Percentiles rank a stretch among this genome's conserved stretches.
These are phyloP conservation scores for Carcharodon carcharias DNA, from an alignment of 2,797 vertebrate species.

Conservation along the genomic window DNA sequence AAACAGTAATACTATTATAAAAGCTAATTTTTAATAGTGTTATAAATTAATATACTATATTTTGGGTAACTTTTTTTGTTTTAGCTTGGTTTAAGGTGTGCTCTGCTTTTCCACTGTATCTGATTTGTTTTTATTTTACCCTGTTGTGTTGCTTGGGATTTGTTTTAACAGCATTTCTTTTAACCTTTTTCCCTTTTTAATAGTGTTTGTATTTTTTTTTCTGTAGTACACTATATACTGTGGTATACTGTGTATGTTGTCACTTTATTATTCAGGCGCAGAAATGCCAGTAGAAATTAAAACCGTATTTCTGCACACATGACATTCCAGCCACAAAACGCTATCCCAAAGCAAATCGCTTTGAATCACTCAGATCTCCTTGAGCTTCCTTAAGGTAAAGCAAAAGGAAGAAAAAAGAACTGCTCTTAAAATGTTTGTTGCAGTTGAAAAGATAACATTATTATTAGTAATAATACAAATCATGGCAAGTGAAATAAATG, in stretches of 20 bases:
- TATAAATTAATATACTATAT: background rate
- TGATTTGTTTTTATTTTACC: background rate
- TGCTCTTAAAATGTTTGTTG: background rate
- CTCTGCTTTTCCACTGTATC: background rate
- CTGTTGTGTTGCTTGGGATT: too few species aligned
- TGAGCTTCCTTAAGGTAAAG: background rate
- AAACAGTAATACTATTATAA: background rate
- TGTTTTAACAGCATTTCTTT: background rate
- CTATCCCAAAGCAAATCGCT: background rate
- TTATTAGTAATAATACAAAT: background rate
- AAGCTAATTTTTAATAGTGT: background rate
- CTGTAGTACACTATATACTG: background rate
- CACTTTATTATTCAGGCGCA: background rate
- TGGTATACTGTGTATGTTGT: background rate
- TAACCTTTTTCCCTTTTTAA: background rate
- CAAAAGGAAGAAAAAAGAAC: background rate
- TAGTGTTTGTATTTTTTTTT: too few species aligned
- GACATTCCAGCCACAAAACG: background rate
- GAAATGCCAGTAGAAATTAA: background rate
- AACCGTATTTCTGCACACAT: background rate
- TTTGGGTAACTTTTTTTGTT: background rate
- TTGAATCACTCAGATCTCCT: background rate
- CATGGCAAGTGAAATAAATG: background rate
- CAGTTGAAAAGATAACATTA: background rate
- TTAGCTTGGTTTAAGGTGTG: background rate